Percentiles rank a stretch among this genome's conserved stretches.
These are phyloP conservation scores for Triplophysa tibetana DNA, from an alignment of 2,113 vertebrate species.

Conservation along the genomic window DNA sequence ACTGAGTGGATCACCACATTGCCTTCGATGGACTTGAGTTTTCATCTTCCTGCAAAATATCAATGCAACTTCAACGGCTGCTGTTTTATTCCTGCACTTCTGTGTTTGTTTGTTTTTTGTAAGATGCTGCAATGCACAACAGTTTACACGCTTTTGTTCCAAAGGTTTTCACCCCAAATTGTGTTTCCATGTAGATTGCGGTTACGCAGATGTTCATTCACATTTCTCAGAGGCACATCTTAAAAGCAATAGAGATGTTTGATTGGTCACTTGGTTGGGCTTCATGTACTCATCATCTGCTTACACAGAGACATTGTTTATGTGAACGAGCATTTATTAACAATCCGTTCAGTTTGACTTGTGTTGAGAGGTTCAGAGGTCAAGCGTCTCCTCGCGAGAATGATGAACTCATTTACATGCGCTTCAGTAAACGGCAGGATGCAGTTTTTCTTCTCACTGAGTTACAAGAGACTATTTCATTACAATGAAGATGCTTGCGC, in stretches of 20 bases:
- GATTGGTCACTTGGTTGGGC: background rate
- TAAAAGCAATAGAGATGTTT: constrained; percentile 6
- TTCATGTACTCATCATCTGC: background rate
- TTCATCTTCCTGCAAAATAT: background rate
- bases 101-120: background rate
- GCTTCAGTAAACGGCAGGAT: background rate
- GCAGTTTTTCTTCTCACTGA: no score
- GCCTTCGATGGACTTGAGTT: constrained; percentile 36
- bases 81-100: background rate
- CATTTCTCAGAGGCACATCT: background rate
- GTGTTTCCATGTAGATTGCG: background rate
- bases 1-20: constrained; percentile 43
- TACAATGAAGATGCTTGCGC: background rate
- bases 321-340: background rate
- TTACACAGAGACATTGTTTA: background rate
- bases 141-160: constrained; percentile 9
- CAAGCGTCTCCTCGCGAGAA: no score
- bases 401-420: background rate
- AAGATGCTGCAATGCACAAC: background rate
- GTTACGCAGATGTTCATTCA: no score
- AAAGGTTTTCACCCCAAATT: background rate
- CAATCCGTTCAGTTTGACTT: background rate
- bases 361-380: background rate
- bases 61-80: constrained; percentile 4
- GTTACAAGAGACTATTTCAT: no score